Evolutionary conservation across 2,888 invertebrate species (phyloP).

Genomic region (Torymus aiolomorphi): DNA sequence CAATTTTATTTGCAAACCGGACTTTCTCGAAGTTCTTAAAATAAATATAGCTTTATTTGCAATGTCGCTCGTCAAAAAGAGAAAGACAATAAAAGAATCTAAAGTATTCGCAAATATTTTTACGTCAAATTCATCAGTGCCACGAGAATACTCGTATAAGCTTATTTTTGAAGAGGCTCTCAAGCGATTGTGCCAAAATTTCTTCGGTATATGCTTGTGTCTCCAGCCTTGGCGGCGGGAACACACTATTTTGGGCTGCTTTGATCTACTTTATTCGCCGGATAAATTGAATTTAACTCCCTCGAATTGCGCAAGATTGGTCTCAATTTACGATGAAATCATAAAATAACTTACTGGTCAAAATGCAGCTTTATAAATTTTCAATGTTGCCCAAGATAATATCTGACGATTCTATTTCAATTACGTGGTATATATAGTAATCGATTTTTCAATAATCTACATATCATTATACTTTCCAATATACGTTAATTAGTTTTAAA

Average conservation of each 20-base stretch:
- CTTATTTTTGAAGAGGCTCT: background rate
- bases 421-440: no score
- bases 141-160: background rate
- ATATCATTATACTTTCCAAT: no score
- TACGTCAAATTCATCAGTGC: background rate
- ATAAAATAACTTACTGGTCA: background rate
- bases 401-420: no score
- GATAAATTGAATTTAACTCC: slow-evolving; percentile 13
- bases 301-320: background rate
- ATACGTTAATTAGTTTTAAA: no score
- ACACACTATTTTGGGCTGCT: slow-evolving; percentile 12
- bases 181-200: slow-evolving; percentile 12
- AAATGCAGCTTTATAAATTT: no score
- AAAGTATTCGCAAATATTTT: slow-evolving; percentile 9
- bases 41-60: no score
- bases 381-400: no score
- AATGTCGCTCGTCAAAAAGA: no score
- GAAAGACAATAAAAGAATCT: no score
- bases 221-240: slow-evolving; percentile 18
- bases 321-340: background rate
- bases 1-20: no score
- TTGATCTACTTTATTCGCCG: slow-evolving; percentile 21
- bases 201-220: background rate
- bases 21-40: no score
- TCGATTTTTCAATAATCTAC: no score